Base-by-base conservation (phyloP, 2,797 vertebrate species). In the Antennarius maculatus region DNA sequence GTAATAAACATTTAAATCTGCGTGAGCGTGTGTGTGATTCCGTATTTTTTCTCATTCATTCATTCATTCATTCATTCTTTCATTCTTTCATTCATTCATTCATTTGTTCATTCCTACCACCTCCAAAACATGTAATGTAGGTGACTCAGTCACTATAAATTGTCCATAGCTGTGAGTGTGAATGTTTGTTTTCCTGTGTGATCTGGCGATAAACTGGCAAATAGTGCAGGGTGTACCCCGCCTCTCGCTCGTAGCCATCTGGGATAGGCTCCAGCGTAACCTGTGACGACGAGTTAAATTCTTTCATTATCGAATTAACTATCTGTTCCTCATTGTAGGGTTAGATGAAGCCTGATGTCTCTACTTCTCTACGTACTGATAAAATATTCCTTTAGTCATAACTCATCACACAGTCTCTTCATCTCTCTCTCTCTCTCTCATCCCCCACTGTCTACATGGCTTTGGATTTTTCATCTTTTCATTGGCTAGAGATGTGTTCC, bases 381-480 rank as follows among this genome's bases (percentile, higher is more conserved):
- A 5, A 54, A 74, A 27, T 58, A 39, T 68, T 77, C n/a, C 45
- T 76, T 58, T 54, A 66, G 67, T 74, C 53, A 76, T 78, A 8
- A 18, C 18, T 58, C 34, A 10, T 41, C 8, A 7, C 7, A 11
- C 2, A 6, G 8, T 37, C 3, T 47, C 45, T 53, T 45, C 61
- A 41, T 72, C 61, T 54, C 48, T 45, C 43, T 13, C 0, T 45
- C 37, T 17, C 37, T 29, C 54, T 39, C 2, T 14, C 17, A n/a
- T 48, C 58, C 64, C 45, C 42, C 7, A 2, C 43, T 17, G 14
- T 56, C 61, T 14, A 7, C 50, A 14, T 9, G 43, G 58, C 47
- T 82, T 69, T 62, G 27, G 74, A 66, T 66, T 74, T 73, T 80
- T 69, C 65, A 77, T 71, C 69, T 74, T 73, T 80, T 69, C 65